Base-by-base conservation (phyloP, 2,797 vertebrate species). In the Neosilurus mollespiculum region DNA sequence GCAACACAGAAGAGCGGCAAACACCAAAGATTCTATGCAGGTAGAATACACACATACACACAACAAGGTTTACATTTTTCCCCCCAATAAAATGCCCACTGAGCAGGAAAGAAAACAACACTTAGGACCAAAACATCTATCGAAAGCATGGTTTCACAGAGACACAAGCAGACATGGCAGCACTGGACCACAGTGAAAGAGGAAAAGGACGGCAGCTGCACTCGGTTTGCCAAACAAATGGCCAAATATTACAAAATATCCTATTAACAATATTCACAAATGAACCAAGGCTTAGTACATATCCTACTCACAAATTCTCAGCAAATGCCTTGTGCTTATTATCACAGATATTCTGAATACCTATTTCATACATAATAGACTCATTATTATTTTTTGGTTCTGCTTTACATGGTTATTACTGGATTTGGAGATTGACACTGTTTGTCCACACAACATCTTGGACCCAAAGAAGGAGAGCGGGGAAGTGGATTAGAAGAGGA, bases 191-290 rank as follows among this genome's bases (percentile, higher is more conserved):
- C 92, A 90, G 91, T 88, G 83, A 87, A 73, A 88, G 73, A 84
- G 83, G 81, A 86, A 89, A 90, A 89, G 91, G 91, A 91, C 87
- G 89, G 93, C 92, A 92, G 93, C 92, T 93, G 94, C 93, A 94
- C 92, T 92, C 91, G 91, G 92, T 94, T 93, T 93, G 94, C 94
- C 94, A 93, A 92, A 77, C 94, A 91, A 85, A 93, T 95, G 94
- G 92, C 93, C 91, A 94, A 93, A 94, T 94, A 94, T 94, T 94
- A 95, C 93, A 95, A 95, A 95, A 95, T 94, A 94, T 93, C 91
- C 94, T 95, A 94, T 95, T 91, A 93, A 95, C 94, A 94, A 92
- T 94, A 94, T 94, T 95, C 93, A 95, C 94, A 94, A 92, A 90
- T 86, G 87, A 91, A 90, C 91, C 87, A 56, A 81, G 92, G 91